Evolutionary conservation across 2,113 vertebrate species (phyloP).

Genomic region (Murina feae): DNA sequence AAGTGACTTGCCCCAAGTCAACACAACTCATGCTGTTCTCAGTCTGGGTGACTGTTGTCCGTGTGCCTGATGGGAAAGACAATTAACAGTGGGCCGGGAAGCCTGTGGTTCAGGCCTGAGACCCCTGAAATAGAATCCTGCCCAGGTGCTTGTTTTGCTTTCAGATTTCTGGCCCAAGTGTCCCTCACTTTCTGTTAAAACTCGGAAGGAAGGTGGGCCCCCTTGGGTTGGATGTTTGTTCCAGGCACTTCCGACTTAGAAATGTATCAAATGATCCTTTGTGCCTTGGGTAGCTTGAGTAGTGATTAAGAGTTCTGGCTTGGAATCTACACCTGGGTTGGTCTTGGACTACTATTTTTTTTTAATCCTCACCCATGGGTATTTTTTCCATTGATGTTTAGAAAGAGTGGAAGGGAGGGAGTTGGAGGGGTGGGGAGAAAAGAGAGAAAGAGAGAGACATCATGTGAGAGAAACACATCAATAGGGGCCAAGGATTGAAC

Average conservation of each 20-base stretch:
- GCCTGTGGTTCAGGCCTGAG: not conserved
- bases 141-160: not conserved
- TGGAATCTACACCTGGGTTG: not conserved
- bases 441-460: no score
- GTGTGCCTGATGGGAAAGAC: not conserved
- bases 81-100: not conserved
- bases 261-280: not conserved
- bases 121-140: not conserved
- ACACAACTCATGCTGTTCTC: not conserved
- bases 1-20: not conserved
- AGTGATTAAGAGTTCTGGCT: not conserved
- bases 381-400: no score
- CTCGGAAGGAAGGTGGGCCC: not conserved
- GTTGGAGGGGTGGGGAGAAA: no score
- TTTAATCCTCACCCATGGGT: no score
- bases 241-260: not conserved
- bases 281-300: not conserved
- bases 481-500: no score
- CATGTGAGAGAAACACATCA: no score
- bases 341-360: not conserved
- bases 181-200: not conserved
- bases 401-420: no score
- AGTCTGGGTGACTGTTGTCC: not conserved
- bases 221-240: no score
- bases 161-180: not conserved